phyloP scores from a whole-genome alignment of 2,113 vertebrate genomes.

The Callospermophilus lateralis region DNA sequence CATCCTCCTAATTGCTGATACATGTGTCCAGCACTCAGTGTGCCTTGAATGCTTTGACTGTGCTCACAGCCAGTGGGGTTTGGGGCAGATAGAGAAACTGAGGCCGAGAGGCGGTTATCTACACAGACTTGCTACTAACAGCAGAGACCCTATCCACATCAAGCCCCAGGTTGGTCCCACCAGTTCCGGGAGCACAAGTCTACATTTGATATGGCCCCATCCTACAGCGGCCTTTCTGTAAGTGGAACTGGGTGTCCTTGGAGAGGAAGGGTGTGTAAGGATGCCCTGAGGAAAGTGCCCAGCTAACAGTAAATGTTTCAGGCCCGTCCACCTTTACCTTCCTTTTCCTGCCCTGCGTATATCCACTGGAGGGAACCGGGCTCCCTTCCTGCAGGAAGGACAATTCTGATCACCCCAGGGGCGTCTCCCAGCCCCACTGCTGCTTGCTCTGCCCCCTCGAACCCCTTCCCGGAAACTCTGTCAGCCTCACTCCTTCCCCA shows the following conservation, averaged over 20 bases:
- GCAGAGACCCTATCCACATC: background rate
- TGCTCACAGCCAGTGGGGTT: background rate
- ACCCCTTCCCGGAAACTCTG: background rate
- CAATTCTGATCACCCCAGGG: background rate
- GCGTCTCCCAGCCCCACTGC: background rate
- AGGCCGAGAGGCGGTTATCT: background rate
- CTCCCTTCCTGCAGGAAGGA: constrained; percentile 27
- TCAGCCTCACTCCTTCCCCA: background rate
- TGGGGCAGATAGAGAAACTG: background rate
- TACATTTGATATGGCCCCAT: background rate
- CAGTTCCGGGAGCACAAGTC: accelerated
- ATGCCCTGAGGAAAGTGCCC: background rate
- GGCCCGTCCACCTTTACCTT: background rate
- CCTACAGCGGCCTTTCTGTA: background rate
- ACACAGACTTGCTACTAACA: background rate
- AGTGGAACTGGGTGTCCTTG: background rate
- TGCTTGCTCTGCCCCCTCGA: background rate
- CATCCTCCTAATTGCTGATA: background rate
- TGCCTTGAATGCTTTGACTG: background rate
- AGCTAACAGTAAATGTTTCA: background rate
- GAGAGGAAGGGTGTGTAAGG: no score
- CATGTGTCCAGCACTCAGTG: background rate
- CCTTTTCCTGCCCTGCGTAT: background rate
- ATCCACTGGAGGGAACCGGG: background rate
- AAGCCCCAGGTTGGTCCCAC: no score